Base-by-base conservation (phyloP, 2,888 invertebrate species). In the Drosophila putrida region DNA sequence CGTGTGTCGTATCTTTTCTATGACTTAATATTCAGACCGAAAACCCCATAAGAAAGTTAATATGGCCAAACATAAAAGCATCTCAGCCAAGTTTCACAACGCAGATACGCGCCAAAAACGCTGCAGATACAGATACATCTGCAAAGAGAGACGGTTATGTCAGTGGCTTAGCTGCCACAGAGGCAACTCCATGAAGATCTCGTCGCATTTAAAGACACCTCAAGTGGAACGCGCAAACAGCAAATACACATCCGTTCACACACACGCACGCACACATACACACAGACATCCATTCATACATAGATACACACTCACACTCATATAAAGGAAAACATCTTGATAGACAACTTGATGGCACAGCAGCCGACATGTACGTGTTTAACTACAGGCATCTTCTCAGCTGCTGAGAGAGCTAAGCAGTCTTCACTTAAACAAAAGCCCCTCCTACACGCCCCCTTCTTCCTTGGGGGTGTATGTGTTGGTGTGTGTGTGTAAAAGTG, bases 121-220 rank as follows among this genome's bases (percentile, higher is more conserved):
- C 62, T 54, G 61, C 51, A 71, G 60, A 57, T 54, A 62, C 60
- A 73, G 57, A 58, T 80, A 71, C 70, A 57, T 36, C 31, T 66
- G 50, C 33, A 36, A 38, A 53, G 58, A 57, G 38, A 46, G 15
- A 44, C 6, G 65, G 62, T 64, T 53, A 65, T 49, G 68, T 49
- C 53, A 63, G 54, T 54, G 54, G 73, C 79, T 73, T 70, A 72
- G 71, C 75, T 61, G 63, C 51, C 54, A 50, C 59, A 63, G 59
- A 74, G 67, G 74, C 73, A 74, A 69, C 76, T 82, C 82, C 82
- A 88, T 89, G 89, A 88, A 88, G 88, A 89, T 82, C 80, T 86
- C 71, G 77, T 76, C 90, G 78, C 88, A 79, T 82, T 89, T 82
- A 89, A 86, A 89, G 80, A 79, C 86, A 85, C 88, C 89, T 89